These are phyloP conservation scores for Cheumatopsyche charites DNA, from an alignment of 1,140 invertebrate species.

Conservation along the genomic window DNA sequence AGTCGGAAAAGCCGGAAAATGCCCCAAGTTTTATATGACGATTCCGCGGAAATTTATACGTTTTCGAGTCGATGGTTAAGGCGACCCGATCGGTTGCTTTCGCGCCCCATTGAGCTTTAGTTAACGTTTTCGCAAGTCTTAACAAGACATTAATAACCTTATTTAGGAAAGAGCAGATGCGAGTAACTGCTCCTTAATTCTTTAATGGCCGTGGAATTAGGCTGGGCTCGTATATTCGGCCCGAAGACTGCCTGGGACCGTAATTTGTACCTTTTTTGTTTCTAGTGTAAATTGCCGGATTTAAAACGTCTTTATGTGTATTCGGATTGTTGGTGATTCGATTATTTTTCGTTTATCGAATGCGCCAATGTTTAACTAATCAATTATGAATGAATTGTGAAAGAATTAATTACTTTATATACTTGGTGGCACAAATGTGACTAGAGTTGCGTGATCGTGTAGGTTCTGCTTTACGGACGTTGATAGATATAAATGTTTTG, in stretches of 20 bases:
- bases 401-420: too few species aligned
- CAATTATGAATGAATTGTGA: too few species aligned
- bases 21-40: slow-evolving; percentile 12
- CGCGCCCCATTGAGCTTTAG: neutral
- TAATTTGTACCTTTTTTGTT: neutral
- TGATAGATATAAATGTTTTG: slow-evolving; percentile 16
- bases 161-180: slow-evolving; percentile 35
- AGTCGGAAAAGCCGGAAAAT: slow-evolving; percentile 23
- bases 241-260: neutral
- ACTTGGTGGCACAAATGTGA: too few species aligned
- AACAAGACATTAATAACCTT: slow-evolving; percentile 36
- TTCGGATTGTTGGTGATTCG: neutral
- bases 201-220: slow-evolving; percentile 34
- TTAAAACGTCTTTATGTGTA: neutral
- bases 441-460: too few species aligned
- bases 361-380: too few species aligned
- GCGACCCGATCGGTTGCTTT: neutral
- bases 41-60: neutral
- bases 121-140: slow-evolving; percentile 26
- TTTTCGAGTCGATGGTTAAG: neutral
- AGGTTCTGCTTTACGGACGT: neutral
- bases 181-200: slow-evolving; percentile 36
- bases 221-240: slow-evolving; percentile 9
- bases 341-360: too few species aligned
- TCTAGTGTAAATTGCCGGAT: neutral